Percentiles rank a stretch among this genome's conserved stretches.
phyloP scores from a whole-genome alignment of 2,797 vertebrate species.

The Odontamblyopus rebecca region DNA sequence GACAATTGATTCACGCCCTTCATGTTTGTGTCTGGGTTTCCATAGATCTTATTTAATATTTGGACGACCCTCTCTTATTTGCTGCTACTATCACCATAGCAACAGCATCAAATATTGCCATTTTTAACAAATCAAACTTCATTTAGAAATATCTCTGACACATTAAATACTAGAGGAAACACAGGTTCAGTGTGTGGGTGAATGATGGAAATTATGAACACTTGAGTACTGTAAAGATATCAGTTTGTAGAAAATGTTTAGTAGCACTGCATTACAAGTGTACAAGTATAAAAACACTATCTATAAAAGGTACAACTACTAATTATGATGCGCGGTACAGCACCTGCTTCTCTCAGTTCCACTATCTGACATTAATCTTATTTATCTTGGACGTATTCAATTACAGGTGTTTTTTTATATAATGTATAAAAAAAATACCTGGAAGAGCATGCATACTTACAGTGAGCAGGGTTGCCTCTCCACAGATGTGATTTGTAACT shows the following conservation, averaged over 20 bases:
- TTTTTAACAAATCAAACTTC: not conserved
- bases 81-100: conserved; percentile 48
- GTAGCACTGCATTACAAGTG: not conserved
- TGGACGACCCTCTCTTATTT: conserved; percentile 33
- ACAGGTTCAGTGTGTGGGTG: not conserved
- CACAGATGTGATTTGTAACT: too few species aligned
- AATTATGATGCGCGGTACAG: too few species aligned
- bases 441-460: too few species aligned
- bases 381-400: too few species aligned
- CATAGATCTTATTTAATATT: conserved; percentile 20
- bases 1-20: conserved; percentile 17
- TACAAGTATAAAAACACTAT: too few species aligned
- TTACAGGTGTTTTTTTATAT: too few species aligned
- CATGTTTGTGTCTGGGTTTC: conserved; percentile 5
- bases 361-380: too few species aligned
- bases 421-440: too few species aligned
- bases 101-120: conserved; percentile 34
- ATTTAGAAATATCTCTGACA: not conserved
- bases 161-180: not conserved
- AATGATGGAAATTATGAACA: not conserved
- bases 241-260: not conserved
- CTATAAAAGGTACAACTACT: too few species aligned
- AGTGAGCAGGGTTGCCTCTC: too few species aligned
- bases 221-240: not conserved
- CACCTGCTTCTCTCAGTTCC: too few species aligned